Evolutionary conservation across 2,888 invertebrate genomes (phyloP).

Genomic region (Heliconius ethilla): DNA sequence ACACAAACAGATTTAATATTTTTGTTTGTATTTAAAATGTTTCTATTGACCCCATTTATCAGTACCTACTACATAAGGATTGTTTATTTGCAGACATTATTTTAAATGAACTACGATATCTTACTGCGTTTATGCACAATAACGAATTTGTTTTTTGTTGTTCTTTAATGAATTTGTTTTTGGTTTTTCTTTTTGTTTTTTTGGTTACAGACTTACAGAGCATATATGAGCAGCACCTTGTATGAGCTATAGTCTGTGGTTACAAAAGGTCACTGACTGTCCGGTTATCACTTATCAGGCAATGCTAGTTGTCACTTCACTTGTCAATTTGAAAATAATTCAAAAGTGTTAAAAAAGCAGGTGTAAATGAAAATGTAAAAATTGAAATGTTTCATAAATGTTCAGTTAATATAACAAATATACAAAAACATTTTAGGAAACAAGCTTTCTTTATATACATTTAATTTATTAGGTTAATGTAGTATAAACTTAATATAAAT

Average conservation of each 20-base stretch:
- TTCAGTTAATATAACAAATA: background rate
- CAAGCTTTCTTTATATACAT: background rate
- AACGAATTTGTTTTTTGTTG: too few species aligned
- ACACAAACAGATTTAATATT: too few species aligned
- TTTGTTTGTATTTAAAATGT: too few species aligned
- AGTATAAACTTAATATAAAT: background rate
- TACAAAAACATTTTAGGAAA: background rate
- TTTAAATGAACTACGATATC: too few species aligned
- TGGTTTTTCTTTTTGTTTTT: too few species aligned
- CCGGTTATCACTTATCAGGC: background rate
- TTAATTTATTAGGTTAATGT: background rate
- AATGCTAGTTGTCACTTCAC: background rate
- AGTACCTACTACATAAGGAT: too few species aligned
- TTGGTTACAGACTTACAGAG: too few species aligned
- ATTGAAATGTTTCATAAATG: background rate
- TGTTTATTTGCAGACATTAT: too few species aligned
- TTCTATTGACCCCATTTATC: too few species aligned
- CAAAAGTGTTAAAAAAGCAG: background rate
- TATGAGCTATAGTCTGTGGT: background rate
- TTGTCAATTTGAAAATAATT: background rate
- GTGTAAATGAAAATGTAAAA: constrained; percentile 1
- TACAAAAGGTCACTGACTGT: background rate
- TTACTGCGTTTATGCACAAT: too few species aligned
- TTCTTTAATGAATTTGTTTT: too few species aligned
- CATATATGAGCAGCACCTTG: too few species aligned